Percentiles rank a stretch among this genome's conserved stretches.
phyloP scores from a whole-genome alignment of 2,888 invertebrate species.

The Baccha elongata region DNA sequence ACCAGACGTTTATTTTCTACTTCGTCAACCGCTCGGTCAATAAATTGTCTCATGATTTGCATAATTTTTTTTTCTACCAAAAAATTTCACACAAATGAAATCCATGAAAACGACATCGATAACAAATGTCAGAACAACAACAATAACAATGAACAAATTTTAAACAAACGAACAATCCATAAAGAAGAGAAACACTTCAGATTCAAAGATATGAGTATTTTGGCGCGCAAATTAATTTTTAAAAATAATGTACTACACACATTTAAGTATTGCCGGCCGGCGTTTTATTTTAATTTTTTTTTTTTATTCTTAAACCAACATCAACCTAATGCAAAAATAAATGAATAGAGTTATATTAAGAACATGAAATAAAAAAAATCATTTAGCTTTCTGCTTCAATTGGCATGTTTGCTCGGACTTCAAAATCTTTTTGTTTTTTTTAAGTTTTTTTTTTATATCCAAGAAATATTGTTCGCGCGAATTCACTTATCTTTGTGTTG shows the following conservation, averaged over 20 bases:
- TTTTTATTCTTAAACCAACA: neutral
- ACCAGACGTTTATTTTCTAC: constrained; percentile 21
- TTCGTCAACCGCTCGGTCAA: constrained; percentile 25
- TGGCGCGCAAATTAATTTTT: constrained; percentile 65
- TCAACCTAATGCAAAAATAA: constrained; percentile 6
- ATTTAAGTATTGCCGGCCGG: constrained; percentile 38
- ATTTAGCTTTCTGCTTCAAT: constrained; percentile 59
- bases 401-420: constrained; percentile 49
- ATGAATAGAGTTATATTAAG: constrained; percentile 42
- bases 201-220: constrained; percentile 37
- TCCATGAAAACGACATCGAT: constrained; percentile 61
- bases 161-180: constrained; percentile 44
- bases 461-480: constrained; percentile 43
- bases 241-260: constrained; percentile 48
- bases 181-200: constrained; percentile 46
- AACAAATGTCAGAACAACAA: constrained; percentile 51
- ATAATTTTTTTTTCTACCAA: constrained; percentile 49
- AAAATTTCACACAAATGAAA: constrained; percentile 67
- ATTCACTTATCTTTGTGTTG: constrained; percentile 63
- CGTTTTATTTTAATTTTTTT: neutral
- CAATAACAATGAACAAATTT: neutral
- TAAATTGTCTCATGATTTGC: constrained; percentile 72
- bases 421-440: constrained; percentile 14
- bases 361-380: constrained; percentile 10
- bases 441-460: neutral